Evolutionary conservation across 2,797 vertebrate genomes (phyloP).

Genomic region (Alosa sapidissima): DNA sequence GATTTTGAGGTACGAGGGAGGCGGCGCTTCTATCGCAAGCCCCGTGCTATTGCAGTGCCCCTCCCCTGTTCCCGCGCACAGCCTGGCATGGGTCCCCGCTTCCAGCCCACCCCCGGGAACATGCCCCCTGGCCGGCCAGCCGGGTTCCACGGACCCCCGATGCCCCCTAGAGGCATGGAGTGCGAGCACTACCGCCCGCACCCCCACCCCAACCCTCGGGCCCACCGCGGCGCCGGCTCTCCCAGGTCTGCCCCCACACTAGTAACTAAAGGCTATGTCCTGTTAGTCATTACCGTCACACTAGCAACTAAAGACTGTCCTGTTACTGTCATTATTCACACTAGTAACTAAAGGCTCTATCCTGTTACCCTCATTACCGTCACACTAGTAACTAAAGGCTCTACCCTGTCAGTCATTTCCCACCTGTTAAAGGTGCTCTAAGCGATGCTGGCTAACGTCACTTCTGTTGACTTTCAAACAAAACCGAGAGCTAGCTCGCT

Average conservation of each 20-base stretch:
- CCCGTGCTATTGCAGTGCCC: slow-evolving; percentile 82
- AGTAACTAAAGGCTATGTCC: no score
- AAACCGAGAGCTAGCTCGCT: no score
- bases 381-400: no score
- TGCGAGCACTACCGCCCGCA: slow-evolving; percentile 80
- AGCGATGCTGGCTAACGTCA: no score
- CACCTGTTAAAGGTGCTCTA: no score
- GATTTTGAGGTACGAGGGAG: slow-evolving; percentile 82
- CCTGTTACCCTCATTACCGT: background rate
- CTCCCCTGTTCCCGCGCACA: slow-evolving; percentile 74
- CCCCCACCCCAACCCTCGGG: slow-evolving; percentile 69
- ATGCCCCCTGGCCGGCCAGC: slow-evolving; percentile 63
- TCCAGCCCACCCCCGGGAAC: slow-evolving; percentile 69
- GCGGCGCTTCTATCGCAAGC: slow-evolving; percentile 86
- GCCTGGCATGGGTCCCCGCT: slow-evolving; percentile 74
- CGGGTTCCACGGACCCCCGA: slow-evolving; percentile 57
- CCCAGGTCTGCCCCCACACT: slow-evolving; percentile 73
- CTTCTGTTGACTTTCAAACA: no score
- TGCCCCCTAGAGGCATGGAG: slow-evolving; percentile 64
- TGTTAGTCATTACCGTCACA: no score
- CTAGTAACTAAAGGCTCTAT: background rate
- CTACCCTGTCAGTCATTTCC: no score
- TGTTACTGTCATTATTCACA: no score
- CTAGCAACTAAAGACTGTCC: no score
- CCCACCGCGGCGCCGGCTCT: slow-evolving; percentile 74